Conservation (phyloP, 1,140 invertebrate species). For the Scaptodrosophila lebanonensis region DNA sequence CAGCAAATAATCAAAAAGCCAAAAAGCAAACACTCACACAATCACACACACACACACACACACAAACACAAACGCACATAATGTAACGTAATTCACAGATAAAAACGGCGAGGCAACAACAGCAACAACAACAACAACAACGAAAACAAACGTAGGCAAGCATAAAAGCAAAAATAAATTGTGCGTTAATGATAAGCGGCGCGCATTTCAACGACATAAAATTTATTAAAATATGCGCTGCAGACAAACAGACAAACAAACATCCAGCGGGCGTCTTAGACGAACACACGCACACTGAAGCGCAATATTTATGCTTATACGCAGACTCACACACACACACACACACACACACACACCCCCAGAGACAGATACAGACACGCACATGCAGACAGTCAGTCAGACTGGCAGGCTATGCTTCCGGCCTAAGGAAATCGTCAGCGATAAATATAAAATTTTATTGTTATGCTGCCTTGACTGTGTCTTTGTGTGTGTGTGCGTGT, state of each 20-base stretch:
- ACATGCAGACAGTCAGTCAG: not conserved
- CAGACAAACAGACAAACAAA: constrained; percentile 36
- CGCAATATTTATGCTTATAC: constrained; percentile 53
- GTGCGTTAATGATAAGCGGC: constrained; percentile 74
- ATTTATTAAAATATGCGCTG: constrained; percentile 73
- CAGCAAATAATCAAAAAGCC: constrained; percentile 68
- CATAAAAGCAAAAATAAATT: constrained; percentile 75
- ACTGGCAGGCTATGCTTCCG: constrained; percentile 29
- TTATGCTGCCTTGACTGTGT: constrained; percentile 43
- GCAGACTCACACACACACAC: constrained; percentile 18
- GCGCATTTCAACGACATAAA: constrained; percentile 71
- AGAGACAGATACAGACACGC: constrained; percentile 5
- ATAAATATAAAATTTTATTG: constrained; percentile 76
- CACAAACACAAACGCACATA: not conserved
- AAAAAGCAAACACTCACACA: constrained; percentile 52
- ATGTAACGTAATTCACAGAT: constrained; percentile 61
- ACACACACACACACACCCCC: constrained; percentile 16
- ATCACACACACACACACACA: no score
- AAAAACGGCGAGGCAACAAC: constrained; percentile 11
- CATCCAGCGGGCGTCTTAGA: constrained; percentile 27
- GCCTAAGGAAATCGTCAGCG: constrained; percentile 63
- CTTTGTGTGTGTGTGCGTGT: constrained; percentile 17
- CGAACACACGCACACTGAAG: constrained; percentile 43
- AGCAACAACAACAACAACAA: constrained; percentile 16
- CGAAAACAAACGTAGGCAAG: no score